Evolutionary conservation across 2,888 invertebrate species (phyloP).

Genomic region (Dasypogon diadema): DNA sequence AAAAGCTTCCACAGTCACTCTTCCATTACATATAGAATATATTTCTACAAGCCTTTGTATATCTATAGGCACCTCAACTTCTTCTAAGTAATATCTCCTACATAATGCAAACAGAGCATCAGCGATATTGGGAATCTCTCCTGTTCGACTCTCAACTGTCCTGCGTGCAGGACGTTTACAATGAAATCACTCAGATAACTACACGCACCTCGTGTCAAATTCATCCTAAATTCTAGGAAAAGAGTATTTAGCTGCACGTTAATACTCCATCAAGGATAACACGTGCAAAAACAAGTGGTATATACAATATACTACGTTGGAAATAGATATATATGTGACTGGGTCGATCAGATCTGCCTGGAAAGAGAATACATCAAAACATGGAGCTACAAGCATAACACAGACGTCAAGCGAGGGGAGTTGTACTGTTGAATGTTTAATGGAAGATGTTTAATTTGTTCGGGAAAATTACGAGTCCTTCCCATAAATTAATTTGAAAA

Average conservation of each 20-base stretch:
- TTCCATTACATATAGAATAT: neutral
- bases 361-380: neutral
- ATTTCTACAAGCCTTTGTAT: neutral
- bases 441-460: too few relatives aligned
- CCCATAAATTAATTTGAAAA: too few relatives aligned
- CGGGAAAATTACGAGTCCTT: too few relatives aligned
- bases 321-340: neutral
- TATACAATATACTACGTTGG: neutral
- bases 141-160: neutral
- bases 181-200: conserved; percentile 13
- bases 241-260: conserved; percentile 18
- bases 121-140: neutral
- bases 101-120: neutral
- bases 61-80: neutral
- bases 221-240: neutral
- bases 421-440: too few relatives aligned
- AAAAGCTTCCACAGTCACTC: neutral
- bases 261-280: conserved; percentile 19
- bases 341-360: neutral
- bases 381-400: too few relatives aligned
- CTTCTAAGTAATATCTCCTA: neutral
- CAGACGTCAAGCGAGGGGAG: too few relatives aligned
- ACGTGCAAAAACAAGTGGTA: conserved; percentile 28
- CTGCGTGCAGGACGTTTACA: conserved; percentile 23
- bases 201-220: conserved; percentile 37